Base-by-base conservation (phyloP, 2,797 vertebrate species). In the Oceanodroma leucorhoa region DNA sequence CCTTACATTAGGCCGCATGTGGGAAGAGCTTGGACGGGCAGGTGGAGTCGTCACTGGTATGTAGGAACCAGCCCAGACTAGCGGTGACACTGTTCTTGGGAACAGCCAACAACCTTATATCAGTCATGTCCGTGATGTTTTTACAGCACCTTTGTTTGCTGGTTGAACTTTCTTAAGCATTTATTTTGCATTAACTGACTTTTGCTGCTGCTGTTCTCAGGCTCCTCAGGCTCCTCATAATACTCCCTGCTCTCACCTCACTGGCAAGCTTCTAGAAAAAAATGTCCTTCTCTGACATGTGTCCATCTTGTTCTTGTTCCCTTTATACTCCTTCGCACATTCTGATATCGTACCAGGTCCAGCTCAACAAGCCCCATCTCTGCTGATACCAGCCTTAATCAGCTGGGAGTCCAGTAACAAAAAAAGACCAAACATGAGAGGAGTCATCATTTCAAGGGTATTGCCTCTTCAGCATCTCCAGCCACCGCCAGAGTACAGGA, bases 131-230 rank as follows among this genome's bases (percentile, higher is more conserved):
- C 2, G 0, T 65, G 48, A 73, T 50, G 32, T 54, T 83, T 96
- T 78, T 71, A 95, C 34, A 85, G 55, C 57, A 87, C 11, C 29
- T 89, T 48, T 43, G 8, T 78, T 71, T 75, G 26, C 41, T 54
- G 46, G 4, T 29, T 89, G 69, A 87, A 65, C 24, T 80, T 95
- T 27, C 48, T 91, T 48, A 80, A 38, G 36, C 22, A 61, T 87
- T 93, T 91, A 6, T 84, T 91, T 92, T 83, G 22, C 69, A 11
- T 83, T 67, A 87, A 29, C 6, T 92, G 38, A 70, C 65, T 83
- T 93, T 14, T 5, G 2, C 53, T 78, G 60, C 34, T 87, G 41
- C 27, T 77, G 14, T 61, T 87, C 67, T 85, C 12, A 6, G 18
- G 23, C 5, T 83, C 38, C 50, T 55, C 21, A 6, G 18, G 23